Conservation (phyloP, 2,888 invertebrate species). For the Mimumesa dahlbomi region DNA sequence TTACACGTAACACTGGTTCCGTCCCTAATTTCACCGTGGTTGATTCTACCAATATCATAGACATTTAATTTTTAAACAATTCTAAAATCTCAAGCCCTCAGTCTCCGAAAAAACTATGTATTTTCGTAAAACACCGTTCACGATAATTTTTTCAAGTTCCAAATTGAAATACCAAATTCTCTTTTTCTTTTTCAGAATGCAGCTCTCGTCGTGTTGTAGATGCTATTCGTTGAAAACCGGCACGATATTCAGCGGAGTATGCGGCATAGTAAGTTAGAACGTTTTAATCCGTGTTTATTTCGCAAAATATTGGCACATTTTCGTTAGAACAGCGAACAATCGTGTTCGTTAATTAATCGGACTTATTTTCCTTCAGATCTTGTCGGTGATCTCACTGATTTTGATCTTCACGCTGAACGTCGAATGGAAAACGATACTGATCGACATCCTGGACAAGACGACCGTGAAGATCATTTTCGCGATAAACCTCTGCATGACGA, state of each 20-base stretch:
- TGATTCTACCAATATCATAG: too few relatives aligned
- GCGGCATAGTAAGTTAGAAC: constrained; percentile 85
- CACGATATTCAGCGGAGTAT: constrained; percentile 86
- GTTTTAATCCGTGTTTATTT: too few relatives aligned
- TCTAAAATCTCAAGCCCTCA: too few relatives aligned
- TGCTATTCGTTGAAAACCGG: constrained; percentile 88
- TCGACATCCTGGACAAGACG: constrained; percentile 86
- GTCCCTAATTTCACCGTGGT: too few relatives aligned
- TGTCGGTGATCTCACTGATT: constrained; percentile 87
- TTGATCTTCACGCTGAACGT: constrained; percentile 85
- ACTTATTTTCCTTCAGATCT: constrained; percentile 77
- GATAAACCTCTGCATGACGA: constrained; percentile 91
- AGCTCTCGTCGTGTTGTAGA: constrained; percentile 86
- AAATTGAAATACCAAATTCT: too few relatives aligned
- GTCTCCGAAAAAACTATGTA: too few relatives aligned
- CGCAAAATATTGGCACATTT: neutral
- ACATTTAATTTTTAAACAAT: too few relatives aligned
- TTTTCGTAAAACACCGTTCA: too few relatives aligned
- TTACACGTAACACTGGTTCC: neutral
- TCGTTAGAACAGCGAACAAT: neutral
- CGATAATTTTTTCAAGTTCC: too few relatives aligned
- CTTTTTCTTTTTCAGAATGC: constrained; percentile 76
- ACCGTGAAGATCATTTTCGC: constrained; percentile 89
- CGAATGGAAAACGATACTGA: constrained; percentile 89
- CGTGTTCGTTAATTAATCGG: neutral